Evolutionary conservation across 2,113 vertebrate species (phyloP), one percentile per base, ranked within the genome.

Genomic region (Stegastes partitus): DNA sequence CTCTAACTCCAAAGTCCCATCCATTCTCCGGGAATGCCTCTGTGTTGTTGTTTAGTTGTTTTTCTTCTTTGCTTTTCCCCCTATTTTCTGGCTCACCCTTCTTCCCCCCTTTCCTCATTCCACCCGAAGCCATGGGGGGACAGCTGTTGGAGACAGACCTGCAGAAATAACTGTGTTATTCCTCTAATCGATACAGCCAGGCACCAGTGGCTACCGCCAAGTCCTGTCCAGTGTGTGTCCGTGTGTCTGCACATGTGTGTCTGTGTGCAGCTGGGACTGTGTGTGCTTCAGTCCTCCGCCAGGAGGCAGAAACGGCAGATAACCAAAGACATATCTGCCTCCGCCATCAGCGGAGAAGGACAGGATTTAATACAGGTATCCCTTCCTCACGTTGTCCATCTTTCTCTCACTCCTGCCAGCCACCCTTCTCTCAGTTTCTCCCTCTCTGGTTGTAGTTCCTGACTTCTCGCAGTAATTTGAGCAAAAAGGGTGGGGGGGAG

Each of bases 91-190:
- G 2, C 64, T 45, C n/a, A n/a, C 7, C 0, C 31, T 9, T 50
- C 44, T 22, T 9, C 45, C 16, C 6, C 19, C 23, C 49, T 42
- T 7, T 72, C 18, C 64, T 57, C 54, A 75, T 82, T 78, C 26
- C 76, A 63, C 68, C 55, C 11, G 3, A 58, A 22, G 77, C 83
- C 83, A 81, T 77, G 31, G 53, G 76, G 89, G 85, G 83, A 87
- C 89, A 87, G 85, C 74, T 86, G 88, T 81, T 80, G 72, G 85
- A 88, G 85, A 88, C 88, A 85, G 89, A 92, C 81, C 87, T 81
- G 82, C 87, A 92, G 87, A 90, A 91, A 92, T 91, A 92, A 92
- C 90, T 85, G 74, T 93, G 87, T 91, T 89, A 88, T 85, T 84
- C 63, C 61, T 87, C 77, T 72, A 91, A 93, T 93, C 92, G 64